These are phyloP conservation scores for Heliconius sara DNA, from an alignment of 2,888 invertebrate species.

Conservation along the genomic window DNA sequence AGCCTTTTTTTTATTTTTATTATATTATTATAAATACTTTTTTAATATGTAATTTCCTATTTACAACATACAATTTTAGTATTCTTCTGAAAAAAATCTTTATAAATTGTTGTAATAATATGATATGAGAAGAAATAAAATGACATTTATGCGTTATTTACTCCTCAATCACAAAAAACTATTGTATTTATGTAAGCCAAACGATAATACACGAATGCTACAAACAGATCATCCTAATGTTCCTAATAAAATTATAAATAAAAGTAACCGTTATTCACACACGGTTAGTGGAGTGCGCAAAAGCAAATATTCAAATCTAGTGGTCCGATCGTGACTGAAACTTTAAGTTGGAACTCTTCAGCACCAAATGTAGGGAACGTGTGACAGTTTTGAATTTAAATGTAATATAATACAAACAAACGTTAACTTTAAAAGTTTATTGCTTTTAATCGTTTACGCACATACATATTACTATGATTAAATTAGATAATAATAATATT, in stretches of 20 bases:
- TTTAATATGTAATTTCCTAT: background rate
- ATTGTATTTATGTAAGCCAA: background rate
- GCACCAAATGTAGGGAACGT: conserved; percentile 21
- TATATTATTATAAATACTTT: no score
- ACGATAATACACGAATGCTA: background rate
- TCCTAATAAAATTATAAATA: conserved; percentile 17
- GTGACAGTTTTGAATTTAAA: conserved; percentile 29
- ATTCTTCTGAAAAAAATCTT: background rate
- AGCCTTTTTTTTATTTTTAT: no score
- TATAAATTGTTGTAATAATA: background rate
- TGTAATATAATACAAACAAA: background rate
- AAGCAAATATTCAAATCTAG: conserved; percentile 40
- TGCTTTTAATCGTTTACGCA: background rate
- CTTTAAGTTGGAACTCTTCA: conserved; percentile 33
- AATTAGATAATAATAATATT: background rate
- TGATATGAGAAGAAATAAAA: background rate
- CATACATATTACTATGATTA: background rate
- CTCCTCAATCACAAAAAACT: background rate
- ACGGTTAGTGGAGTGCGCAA: conserved; percentile 38
- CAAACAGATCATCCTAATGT: background rate
- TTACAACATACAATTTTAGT: background rate
- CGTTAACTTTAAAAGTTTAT: background rate
- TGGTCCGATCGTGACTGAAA: conserved; percentile 42
- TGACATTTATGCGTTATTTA: background rate
- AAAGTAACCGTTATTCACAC: conserved; percentile 36